Conservation (phyloP, 2,113 vertebrate species). For the Lagopus leucura region DNA sequence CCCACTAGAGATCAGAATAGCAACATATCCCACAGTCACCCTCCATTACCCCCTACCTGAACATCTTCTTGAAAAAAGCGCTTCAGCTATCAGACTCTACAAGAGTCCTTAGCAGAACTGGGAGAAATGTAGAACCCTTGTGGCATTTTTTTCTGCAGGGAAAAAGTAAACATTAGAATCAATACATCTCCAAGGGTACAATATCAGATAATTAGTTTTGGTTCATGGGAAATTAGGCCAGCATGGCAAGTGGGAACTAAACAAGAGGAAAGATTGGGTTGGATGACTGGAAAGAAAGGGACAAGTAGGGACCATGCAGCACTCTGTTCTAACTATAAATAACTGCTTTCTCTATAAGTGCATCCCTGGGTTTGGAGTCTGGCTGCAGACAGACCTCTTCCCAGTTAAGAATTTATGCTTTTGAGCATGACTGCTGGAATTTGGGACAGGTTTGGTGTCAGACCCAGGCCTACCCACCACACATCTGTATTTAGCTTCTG, state of each 20-base stretch:
- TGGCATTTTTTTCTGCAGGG: neutral
- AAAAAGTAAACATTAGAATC: neutral
- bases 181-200: neutral
- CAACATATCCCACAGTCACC: neutral
- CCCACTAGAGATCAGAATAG: constrained; percentile 32
- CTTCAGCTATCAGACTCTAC: neutral
- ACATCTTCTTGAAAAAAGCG: neutral
- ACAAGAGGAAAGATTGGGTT: neutral
- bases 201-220: neutral
- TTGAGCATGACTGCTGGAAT: fast-evolving
- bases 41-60: neutral
- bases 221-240: neutral
- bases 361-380: neutral
- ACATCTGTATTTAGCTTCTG: too few species aligned
- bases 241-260: neutral
- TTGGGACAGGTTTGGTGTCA: neutral
- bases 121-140: neutral
- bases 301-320: fast-evolving
- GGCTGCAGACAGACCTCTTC: neutral
- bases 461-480: too few species aligned
- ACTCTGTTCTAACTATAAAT: neutral
- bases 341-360: neutral
- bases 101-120: neutral
- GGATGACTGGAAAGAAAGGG: fast-evolving
- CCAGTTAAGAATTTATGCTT: fast-evolving